Percentiles rank a stretch among this genome's conserved stretches.
Conservation (phyloP, 2,113 vertebrate genomes). For the Romanogobio albipinnatus region DNA sequence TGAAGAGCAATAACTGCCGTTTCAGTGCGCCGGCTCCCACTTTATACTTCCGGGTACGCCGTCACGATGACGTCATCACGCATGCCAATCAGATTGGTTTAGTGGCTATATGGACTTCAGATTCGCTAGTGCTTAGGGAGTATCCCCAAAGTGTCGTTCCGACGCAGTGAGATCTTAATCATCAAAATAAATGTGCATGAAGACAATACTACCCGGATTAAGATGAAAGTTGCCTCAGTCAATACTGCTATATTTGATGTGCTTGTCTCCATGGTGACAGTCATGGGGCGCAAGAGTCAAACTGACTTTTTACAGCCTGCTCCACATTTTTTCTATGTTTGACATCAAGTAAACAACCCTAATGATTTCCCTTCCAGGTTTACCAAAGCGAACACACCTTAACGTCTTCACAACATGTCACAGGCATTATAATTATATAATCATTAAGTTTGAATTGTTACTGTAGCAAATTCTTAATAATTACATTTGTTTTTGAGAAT, state of each 20-base stretch:
- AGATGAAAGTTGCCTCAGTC: background rate
- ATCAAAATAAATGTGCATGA: background rate
- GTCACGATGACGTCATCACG: too few relatives aligned
- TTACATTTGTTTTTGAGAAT: constrained; percentile 13
- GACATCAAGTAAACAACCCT: constrained; percentile 32
- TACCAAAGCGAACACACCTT: background rate
- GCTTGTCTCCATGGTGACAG: constrained; percentile 50
- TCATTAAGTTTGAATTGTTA: background rate
- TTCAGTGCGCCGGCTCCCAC: too few relatives aligned
- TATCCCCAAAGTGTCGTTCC: too few relatives aligned
- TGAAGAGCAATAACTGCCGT: too few relatives aligned
- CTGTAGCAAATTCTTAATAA: background rate
- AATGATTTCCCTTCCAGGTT: constrained; percentile 13
- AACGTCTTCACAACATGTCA: background rate
- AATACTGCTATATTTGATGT: constrained; percentile 33
- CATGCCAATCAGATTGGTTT: too few relatives aligned
- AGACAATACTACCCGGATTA: background rate
- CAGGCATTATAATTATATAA: background rate
- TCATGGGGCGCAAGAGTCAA: constrained; percentile 6
- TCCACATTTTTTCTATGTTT: background rate
- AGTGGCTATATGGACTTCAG: too few relatives aligned
- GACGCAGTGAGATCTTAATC: background rate
- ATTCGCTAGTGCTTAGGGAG: too few relatives aligned
- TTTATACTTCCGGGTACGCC: too few relatives aligned
- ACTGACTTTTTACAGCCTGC: constrained; percentile 19